Conservation (phyloP, 2,113 vertebrate genomes). For the Oreochromis spilurus region DNA sequence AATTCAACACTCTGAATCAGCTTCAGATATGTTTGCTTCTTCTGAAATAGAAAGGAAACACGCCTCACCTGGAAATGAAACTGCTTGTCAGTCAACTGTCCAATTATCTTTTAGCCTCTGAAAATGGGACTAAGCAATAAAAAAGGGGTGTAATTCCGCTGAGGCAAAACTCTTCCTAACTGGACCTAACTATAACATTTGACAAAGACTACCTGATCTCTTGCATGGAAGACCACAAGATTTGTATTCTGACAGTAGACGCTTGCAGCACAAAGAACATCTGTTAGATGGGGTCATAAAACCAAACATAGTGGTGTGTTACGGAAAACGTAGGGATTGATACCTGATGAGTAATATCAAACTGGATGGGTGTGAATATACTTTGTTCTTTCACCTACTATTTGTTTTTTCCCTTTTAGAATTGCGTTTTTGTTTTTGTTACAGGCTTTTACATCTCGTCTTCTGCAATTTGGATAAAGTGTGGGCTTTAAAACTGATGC, state of each 20-base stretch:
- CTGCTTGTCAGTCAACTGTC: background rate
- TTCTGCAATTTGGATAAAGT: background rate
- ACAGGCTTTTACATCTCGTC: background rate
- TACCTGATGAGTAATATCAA: background rate
- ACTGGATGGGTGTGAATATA: background rate
- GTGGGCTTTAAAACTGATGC: background rate
- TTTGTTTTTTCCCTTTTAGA: background rate
- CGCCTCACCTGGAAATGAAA: background rate
- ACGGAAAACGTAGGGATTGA: background rate
- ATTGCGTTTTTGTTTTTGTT: background rate
- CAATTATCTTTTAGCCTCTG: background rate
- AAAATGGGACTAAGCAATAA: background rate
- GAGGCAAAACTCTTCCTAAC: background rate
- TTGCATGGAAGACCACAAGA: background rate
- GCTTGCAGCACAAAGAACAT: background rate
- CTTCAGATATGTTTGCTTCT: background rate
- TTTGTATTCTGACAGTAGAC: background rate
- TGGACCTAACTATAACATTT: background rate
- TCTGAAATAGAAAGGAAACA: background rate
- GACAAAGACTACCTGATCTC: background rate
- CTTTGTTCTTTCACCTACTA: background rate
- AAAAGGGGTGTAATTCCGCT: background rate
- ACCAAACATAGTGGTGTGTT: background rate
- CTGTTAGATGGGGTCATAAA: background rate
- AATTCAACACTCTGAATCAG: background rate